Evolutionary conservation across 2,797 vertebrate species (phyloP).

Genomic region (Lemur catta): DNA sequence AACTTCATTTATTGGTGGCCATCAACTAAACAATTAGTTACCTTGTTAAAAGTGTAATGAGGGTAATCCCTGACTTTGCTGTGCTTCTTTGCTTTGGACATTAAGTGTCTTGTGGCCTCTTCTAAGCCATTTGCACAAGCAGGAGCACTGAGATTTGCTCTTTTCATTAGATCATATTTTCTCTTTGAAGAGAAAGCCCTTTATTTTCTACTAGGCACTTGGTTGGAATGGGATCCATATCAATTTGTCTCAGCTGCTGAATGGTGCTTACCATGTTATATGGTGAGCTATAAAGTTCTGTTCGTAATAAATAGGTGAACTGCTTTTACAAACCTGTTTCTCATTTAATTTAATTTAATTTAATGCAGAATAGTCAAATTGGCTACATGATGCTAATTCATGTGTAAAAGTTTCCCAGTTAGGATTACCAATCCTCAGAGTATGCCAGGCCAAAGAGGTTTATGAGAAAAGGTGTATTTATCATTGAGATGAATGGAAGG

Average conservation of each 20-base stretch:
- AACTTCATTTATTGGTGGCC: background rate
- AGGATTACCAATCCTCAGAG: conserved; percentile 4
- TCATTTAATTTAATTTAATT: conserved; percentile 67
- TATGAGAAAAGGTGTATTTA: conserved; percentile 49
- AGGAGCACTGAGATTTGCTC: background rate
- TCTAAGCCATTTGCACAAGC: background rate
- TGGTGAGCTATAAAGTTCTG: conserved; percentile 48
- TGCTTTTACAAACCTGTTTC: conserved; percentile 52
- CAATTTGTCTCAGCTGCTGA: conserved; percentile 31
- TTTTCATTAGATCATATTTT: conserved; percentile 43
- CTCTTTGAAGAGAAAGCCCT: background rate
- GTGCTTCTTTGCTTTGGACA: background rate
- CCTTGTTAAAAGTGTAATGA: background rate
- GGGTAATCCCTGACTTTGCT: background rate
- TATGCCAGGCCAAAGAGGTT: conserved; percentile 31
- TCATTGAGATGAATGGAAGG: background rate
- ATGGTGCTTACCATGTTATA: conserved; percentile 60
- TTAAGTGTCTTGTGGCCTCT: background rate
- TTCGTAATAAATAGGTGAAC: conserved; percentile 60
- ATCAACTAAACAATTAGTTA: background rate
- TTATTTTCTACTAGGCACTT: conserved; percentile 31
- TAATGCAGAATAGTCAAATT: conserved; percentile 63
- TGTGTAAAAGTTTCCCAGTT: conserved; percentile 48
- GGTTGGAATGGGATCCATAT: conserved; percentile 35
- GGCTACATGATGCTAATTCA: conserved; percentile 53